These are phyloP conservation scores for Bombus ignitus DNA, from an alignment of 1,140 invertebrate species.

Conservation along the genomic window DNA sequence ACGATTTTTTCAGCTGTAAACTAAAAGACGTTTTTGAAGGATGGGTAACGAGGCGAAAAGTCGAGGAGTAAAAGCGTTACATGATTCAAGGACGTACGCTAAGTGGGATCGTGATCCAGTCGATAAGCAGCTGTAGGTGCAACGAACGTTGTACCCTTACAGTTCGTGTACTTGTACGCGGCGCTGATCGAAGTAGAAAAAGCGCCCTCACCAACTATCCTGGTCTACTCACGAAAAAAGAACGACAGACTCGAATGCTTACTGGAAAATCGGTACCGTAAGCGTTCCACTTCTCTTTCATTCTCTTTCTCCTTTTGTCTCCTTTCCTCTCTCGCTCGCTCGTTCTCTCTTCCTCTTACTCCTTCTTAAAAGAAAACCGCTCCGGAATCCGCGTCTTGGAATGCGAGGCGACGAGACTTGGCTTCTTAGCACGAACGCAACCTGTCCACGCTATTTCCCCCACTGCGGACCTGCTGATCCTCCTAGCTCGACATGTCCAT, in stretches of 20 bases:
- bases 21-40: conserved; percentile 28
- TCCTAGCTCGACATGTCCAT: conserved; percentile 49
- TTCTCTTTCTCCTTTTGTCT: conserved; percentile 36
- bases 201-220: not conserved
- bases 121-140: conserved; percentile 66
- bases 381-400: conserved; percentile 73
- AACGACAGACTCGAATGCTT: conserved; percentile 44
- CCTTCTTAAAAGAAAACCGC: conserved; percentile 74
- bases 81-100: conserved; percentile 75
- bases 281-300: conserved; percentile 75
- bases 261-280: conserved; percentile 79
- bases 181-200: conserved; percentile 34
- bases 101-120: conserved; percentile 70
- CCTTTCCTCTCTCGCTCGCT: conserved; percentile 10
- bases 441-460: conserved; percentile 62
- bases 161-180: conserved; percentile 25
- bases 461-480: conserved; percentile 32
- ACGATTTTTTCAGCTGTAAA: not conserved
- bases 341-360: conserved; percentile 21
- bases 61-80: conserved; percentile 77
- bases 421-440: conserved; percentile 61
- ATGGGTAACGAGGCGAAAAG: conserved; percentile 68
- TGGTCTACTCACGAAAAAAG: conserved; percentile 14
- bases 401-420: conserved; percentile 64
- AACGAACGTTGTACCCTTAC: conserved; percentile 51